Conservation (phyloP, 2,113 vertebrate species). For the Conger conger region DNA sequence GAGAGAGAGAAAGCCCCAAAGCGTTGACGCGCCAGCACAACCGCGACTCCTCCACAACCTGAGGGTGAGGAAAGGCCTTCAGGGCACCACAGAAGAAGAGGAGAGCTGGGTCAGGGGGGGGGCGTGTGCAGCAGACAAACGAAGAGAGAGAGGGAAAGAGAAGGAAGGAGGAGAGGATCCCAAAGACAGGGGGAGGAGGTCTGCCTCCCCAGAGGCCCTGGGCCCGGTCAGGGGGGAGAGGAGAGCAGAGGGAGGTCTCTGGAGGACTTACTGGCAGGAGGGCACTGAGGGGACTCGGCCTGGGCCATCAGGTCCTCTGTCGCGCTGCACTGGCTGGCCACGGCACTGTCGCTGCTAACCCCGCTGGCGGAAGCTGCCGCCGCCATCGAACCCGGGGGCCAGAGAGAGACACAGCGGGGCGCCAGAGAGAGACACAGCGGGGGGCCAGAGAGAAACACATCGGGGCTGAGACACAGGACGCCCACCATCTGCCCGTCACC, state of each 20-base stretch:
- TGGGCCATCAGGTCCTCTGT: conserved; percentile 48
- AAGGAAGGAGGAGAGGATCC: conserved; percentile 38
- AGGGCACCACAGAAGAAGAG: neutral
- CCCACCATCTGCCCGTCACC: neutral
- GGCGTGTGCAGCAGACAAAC: conserved; percentile 25
- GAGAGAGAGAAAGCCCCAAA: no score
- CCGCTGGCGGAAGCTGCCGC: conserved; percentile 44
- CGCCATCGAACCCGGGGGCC: conserved; percentile 40
- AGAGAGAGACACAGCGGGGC: conserved; percentile 31
- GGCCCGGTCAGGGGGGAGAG: conserved; percentile 25
- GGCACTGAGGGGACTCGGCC: conserved; percentile 43
- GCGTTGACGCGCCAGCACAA: neutral
- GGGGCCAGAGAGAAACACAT: no score
- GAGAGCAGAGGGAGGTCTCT: conserved; percentile 46
- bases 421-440: conserved; percentile 25
- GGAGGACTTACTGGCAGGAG: conserved; percentile 59
- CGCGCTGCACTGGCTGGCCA: conserved; percentile 58
- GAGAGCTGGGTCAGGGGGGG: neutral
- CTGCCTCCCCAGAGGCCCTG: neutral
- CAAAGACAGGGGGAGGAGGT: neutral
- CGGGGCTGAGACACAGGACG: conserved; percentile 21
- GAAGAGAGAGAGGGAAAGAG: neutral
- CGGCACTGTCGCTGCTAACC: conserved; percentile 56
- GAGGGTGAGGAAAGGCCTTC: neutral
- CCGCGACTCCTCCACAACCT: neutral